phyloP scores from a whole-genome alignment of 1,140 invertebrate species.

The Drosophila quadrilineata region DNA sequence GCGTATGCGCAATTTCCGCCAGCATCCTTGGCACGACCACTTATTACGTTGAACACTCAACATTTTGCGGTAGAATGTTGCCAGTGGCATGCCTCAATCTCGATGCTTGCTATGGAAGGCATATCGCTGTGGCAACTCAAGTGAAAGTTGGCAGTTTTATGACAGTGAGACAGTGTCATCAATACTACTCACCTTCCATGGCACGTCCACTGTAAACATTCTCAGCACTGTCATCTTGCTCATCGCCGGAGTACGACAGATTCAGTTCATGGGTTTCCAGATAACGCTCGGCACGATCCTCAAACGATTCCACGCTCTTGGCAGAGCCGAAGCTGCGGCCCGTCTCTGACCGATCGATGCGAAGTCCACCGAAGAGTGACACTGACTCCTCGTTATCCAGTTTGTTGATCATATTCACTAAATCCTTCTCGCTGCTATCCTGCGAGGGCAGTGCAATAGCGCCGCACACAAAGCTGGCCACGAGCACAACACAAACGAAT shows the following conservation, averaged over 20 bases:
- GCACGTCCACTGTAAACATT: slow-evolving; percentile 69
- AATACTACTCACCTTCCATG: slow-evolving; percentile 70
- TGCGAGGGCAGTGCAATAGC: slow-evolving; percentile 67
- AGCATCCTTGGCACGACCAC: neutral
- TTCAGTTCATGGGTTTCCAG: slow-evolving; percentile 81
- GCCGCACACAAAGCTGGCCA: slow-evolving; percentile 74
- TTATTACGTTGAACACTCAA: neutral
- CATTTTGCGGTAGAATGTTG: neutral
- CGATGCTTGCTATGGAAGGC: neutral
- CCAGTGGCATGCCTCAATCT: neutral
- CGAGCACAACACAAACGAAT: slow-evolving; percentile 78
- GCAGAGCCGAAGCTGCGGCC: slow-evolving; percentile 59
- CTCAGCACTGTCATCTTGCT: slow-evolving; percentile 69
- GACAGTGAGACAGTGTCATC: neutral
- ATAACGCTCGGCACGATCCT: slow-evolving; percentile 81
- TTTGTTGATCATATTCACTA: slow-evolving; percentile 81
- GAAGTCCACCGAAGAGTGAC: slow-evolving; percentile 79
- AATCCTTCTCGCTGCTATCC: slow-evolving; percentile 79
- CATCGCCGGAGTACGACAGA: slow-evolving; percentile 72
- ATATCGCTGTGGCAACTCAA: neutral
- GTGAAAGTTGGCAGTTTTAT: slow-evolving; percentile 20
- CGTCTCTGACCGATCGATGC: slow-evolving; percentile 63
- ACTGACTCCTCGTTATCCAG: slow-evolving; percentile 80
- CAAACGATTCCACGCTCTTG: slow-evolving; percentile 72
- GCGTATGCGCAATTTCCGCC: slow-evolving; percentile 37